Evolutionary conservation across 2,888 invertebrate species (phyloP).

Genomic region (Drosophila lutescens): DNA sequence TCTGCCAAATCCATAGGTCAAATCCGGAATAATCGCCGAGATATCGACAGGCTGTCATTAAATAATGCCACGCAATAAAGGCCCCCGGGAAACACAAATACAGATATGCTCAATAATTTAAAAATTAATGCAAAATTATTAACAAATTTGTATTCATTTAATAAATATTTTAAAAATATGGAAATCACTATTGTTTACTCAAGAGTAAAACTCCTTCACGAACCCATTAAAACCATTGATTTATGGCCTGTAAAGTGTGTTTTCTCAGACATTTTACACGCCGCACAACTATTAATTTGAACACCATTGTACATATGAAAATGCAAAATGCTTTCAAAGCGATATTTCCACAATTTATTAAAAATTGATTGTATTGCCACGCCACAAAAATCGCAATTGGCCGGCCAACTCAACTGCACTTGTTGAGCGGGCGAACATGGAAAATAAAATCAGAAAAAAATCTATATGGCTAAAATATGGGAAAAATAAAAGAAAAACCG

Average conservation of each 20-base stretch:
- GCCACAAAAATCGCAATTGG: slow-evolving; percentile 53
- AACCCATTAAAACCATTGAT: background rate
- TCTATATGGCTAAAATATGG: slow-evolving; percentile 10
- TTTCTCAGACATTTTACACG: background rate
- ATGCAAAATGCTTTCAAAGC: slow-evolving; percentile 66
- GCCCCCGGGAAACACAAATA: slow-evolving; percentile 39
- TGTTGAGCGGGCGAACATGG: slow-evolving; percentile 69
- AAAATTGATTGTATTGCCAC: slow-evolving; percentile 78
- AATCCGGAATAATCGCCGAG: slow-evolving; percentile 35
- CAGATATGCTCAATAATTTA: background rate
- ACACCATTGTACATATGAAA: slow-evolving; percentile 46
- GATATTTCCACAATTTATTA: slow-evolving; percentile 73
- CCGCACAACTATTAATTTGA: slow-evolving; percentile 11
- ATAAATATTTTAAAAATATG: background rate
- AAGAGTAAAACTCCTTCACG: background rate
- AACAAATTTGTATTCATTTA: too few relatives aligned
- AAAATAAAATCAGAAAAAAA: slow-evolving; percentile 37
- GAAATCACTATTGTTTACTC: background rate
- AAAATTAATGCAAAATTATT: background rate
- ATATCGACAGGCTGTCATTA: slow-evolving; percentile 67
- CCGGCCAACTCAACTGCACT: slow-evolving; percentile 48
- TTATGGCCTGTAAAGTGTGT: background rate
- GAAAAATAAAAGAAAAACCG: slow-evolving; percentile 21
- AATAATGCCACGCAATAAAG: slow-evolving; percentile 72
- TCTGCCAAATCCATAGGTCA: slow-evolving; percentile 12